Evolutionary conservation across 2,797 vertebrate species (phyloP).

Genomic region (Iguana delicatissima): DNA sequence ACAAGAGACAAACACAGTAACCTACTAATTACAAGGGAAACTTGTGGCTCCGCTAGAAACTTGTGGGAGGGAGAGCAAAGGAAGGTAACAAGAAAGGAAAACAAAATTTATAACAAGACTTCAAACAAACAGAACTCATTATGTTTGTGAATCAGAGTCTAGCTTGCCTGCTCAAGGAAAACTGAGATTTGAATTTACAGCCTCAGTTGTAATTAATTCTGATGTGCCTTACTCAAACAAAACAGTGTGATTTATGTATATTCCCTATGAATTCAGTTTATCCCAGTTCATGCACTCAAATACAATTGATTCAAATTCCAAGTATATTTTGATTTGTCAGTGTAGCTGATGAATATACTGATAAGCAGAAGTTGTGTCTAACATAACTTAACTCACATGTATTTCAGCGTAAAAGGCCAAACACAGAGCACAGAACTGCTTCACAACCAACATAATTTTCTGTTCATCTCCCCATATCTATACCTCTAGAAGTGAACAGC

Average conservation of each 20-base stretch:
- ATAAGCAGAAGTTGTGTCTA: not conserved
- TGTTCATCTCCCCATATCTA: not conserved
- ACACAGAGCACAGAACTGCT: not conserved
- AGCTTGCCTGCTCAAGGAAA: slow-evolving; percentile 2
- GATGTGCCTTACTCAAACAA: not conserved
- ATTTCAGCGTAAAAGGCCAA: not conserved
- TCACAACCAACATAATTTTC: not conserved
- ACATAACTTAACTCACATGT: not conserved
- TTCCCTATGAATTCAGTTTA: not conserved
- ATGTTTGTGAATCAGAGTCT: not conserved
- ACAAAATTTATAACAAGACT: not conserved
- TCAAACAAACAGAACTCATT: not conserved
- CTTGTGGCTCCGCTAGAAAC: not conserved
- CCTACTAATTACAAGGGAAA: not conserved
- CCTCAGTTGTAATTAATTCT: not conserved
- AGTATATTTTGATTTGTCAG: not conserved
- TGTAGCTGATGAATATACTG: not conserved
- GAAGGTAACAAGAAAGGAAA: not conserved
- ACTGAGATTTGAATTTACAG: not conserved
- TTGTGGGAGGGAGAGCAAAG: not conserved
- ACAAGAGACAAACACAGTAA: not conserved
- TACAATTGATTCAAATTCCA: not conserved
- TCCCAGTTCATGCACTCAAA: not conserved
- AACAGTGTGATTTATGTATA: not conserved
- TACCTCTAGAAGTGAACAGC: not conserved